A percentile compares a stretch with the other conserved stretches of the same genome.
Evolutionary conservation across 2,113 vertebrate genomes (phyloP).

Genomic region (Blennius ocellaris): DNA sequence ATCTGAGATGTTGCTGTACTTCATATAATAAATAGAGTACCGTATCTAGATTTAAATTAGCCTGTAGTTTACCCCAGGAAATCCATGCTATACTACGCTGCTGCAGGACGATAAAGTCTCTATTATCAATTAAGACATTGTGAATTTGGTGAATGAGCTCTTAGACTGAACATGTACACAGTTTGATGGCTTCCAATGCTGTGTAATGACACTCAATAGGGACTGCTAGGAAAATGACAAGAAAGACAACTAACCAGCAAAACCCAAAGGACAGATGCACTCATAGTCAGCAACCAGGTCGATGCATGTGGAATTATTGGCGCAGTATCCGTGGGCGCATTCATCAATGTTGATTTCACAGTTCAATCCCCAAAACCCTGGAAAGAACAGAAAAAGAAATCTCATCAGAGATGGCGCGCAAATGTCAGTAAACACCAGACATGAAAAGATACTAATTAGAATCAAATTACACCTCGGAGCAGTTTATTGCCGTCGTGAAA

Average conservation of each 20-base stretch:
- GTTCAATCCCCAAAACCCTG: constrained; percentile 80
- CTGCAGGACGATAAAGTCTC: background rate
- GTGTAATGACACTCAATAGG: constrained; percentile 49
- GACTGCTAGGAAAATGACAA: constrained; percentile 62
- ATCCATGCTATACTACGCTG: no score
- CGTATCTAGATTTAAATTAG: no score
- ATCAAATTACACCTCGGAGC: constrained; percentile 39
- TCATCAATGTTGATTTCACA: constrained; percentile 86
- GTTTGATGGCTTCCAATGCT: constrained; percentile 33
- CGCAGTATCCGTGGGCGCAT: constrained; percentile 79
- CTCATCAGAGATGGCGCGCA: constrained; percentile 36
- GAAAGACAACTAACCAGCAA: constrained; percentile 77
- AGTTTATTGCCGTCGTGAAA: constrained; percentile 28
- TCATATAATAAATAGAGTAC: no score
- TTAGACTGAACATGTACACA: constrained; percentile 8
- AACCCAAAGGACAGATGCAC: constrained; percentile 82
- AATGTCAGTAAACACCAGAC: constrained; percentile 55
- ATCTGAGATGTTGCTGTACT: no score
- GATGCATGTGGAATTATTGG: constrained; percentile 84
- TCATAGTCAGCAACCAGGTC: constrained; percentile 81
- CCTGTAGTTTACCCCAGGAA: no score
- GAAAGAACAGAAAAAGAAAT: constrained; percentile 26
- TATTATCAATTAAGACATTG: constrained; percentile 9
- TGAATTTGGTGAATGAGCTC: constrained; percentile 22
- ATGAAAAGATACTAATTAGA: constrained; percentile 57